Evolutionary conservation across 2,797 vertebrate species (phyloP).

Genomic region (Pagetopsis macropterus): DNA sequence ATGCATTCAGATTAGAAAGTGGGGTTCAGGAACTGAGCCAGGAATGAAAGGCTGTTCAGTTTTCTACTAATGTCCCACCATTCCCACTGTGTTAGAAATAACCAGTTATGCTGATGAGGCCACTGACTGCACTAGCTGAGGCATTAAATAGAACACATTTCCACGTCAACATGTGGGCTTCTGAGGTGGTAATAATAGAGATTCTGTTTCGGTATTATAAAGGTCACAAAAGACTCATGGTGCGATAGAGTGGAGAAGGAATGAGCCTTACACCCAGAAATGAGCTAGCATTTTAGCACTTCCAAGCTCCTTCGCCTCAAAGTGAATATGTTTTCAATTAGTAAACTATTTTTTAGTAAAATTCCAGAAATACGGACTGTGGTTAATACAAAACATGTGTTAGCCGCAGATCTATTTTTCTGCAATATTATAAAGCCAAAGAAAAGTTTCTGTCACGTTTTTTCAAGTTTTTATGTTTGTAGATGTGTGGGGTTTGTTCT

Average conservation of each 20-base stretch:
- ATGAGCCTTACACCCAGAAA: too few species aligned
- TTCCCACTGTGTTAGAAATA: conserved; percentile 36
- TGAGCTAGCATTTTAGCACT: too few species aligned
- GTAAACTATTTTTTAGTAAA: not conserved
- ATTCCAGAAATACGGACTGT: too few species aligned
- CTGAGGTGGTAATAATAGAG: conserved; percentile 5
- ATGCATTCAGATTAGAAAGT: conserved; percentile 44
- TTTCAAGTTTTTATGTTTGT: too few species aligned
- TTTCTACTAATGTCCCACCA: conserved; percentile 29
- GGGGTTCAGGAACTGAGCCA: conserved; percentile 29
- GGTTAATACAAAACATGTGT: too few species aligned
- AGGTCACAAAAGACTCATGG: not conserved
- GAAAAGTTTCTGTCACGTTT: not conserved
- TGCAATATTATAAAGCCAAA: too few species aligned
- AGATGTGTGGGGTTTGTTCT: not conserved
- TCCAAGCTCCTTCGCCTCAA: too few species aligned
- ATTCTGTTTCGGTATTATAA: not conserved
- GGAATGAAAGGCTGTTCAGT: conserved; percentile 35
- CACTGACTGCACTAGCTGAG: conserved; percentile 29
- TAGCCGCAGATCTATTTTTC: too few species aligned
- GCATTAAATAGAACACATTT: conserved; percentile 24
- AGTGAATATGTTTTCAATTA: not conserved
- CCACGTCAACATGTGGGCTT: conserved; percentile 14
- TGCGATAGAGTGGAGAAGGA: too few species aligned
- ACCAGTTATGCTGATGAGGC: conserved; percentile 24